Evolutionary conservation across 2,113 vertebrate genomes (phyloP).

Genomic region (Semnornis frantzii): DNA sequence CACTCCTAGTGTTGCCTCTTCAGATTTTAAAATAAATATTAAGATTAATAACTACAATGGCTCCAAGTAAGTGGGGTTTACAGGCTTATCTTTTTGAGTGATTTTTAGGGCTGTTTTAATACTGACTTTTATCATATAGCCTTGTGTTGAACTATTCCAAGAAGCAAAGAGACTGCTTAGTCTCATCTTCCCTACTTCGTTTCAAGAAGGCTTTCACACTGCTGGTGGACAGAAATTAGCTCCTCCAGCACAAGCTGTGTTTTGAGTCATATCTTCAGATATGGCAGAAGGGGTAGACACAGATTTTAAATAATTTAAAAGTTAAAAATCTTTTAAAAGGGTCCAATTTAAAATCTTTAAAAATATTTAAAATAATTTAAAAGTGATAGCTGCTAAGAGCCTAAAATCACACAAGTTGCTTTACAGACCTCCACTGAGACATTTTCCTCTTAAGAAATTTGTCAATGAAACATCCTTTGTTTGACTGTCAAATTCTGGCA

Average conservation of each 20-base stretch:
- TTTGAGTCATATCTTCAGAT: neutral
- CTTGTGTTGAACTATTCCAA: neutral
- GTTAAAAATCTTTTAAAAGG: too few relatives aligned
- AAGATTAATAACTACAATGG: neutral
- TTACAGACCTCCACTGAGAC: constrained; percentile 28
- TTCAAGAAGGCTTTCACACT: neutral
- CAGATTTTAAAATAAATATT: neutral
- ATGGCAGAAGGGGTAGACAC: neutral
- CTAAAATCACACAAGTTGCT: neutral
- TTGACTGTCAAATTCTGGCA: constrained; percentile 43
- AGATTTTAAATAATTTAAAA: neutral
- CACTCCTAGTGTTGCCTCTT: neutral
- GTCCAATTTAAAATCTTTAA: too few relatives aligned
- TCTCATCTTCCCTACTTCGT: neutral
- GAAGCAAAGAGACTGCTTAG: neutral
- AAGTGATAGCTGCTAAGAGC: neutral
- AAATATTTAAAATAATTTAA: constrained; percentile 2
- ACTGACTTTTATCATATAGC: neutral
- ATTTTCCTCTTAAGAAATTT: constrained; percentile 14
- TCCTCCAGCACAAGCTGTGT: neutral
- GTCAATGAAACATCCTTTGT: constrained; percentile 34
- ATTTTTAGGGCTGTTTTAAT: neutral
- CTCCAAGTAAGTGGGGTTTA: neutral
- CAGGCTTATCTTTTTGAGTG: neutral
- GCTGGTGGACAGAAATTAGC: neutral